Evolutionary conservation across 2,888 invertebrate species (phyloP), one percentile per base, ranked within the genome.

Genomic region (Galerucella calmariensis): DNA sequence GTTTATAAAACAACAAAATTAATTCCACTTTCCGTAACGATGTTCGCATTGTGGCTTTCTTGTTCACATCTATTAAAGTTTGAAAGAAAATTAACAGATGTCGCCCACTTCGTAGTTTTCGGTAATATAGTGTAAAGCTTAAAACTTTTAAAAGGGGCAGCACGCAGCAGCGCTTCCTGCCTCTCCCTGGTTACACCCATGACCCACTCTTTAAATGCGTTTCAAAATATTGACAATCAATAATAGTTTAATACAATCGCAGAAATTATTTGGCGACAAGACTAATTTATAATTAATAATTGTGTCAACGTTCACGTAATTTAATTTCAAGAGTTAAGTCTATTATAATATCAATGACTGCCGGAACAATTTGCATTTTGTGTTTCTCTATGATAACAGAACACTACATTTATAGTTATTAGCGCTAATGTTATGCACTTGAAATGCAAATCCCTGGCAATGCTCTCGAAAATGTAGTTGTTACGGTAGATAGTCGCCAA

Each of bases 361-460:
- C 20, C 41, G 16, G 9, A 6, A 46, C 46, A 9, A 65, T 65
- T 65, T 46, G 46, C 63, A 46, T 65, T 65, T 65, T 65, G 63
- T 65, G 63, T 65, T 46, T 65, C 63, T 16, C 4, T 20, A 5
- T 46, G 63, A 65, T 65, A 65, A 65, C 63, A 44, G 20, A 41
- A 11, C 46, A 65, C 46, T 65, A 65, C 44, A 44, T 65, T 65
- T 20, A 65, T 65, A 20, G 63, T 65, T 65, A 65, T 46, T 65
- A 65, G 46, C 41, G 16, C 16, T 44, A 65, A 65, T 65, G 63
- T 12, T 61, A 61, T 65, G 63, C 63, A 20, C 10, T 65, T 16
- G 44, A 44, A 65, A 65, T 46, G 63, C 63, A 65, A 65, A 65
- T 65, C 56, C 63, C 63, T 24, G 16, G 46, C 20, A 44, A n/a